Evolutionary conservation across 2,113 vertebrate species (phyloP).

Genomic region (Burhinus oedicnemus): DNA sequence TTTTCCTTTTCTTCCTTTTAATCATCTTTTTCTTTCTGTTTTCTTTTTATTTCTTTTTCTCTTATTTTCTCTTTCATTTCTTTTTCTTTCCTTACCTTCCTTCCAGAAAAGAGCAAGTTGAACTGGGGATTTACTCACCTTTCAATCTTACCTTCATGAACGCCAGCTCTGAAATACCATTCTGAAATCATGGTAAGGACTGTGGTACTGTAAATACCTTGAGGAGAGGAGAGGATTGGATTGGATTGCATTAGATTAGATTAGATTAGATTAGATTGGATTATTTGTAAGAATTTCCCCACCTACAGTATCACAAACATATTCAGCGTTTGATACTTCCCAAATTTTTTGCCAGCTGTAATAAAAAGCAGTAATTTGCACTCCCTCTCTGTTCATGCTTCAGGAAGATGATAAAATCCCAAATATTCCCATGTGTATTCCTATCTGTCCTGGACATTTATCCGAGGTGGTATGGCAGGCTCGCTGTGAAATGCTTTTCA

Average conservation of each 20-base stretch:
- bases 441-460: background rate
- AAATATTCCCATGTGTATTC: background rate
- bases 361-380: background rate
- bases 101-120: background rate
- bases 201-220: background rate
- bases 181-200: background rate
- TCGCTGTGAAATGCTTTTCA: background rate
- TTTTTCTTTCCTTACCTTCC: background rate
- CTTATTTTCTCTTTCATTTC: background rate
- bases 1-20: background rate
- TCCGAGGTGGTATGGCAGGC: background rate
- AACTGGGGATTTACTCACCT: background rate
- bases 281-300: background rate
- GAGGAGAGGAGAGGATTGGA: no score
- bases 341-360: background rate
- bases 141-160: background rate
- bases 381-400: fast-evolving
- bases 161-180: background rate
- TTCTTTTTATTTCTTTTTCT: background rate
- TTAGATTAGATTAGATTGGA: background rate
- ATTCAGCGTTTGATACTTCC: background rate
- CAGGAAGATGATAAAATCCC: background rate
- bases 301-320: background rate
- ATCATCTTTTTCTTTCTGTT: no score
- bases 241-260: background rate